Evolutionary conservation across 2,888 invertebrate genomes (phyloP).

Genomic region (Tetragnatha montana): DNA sequence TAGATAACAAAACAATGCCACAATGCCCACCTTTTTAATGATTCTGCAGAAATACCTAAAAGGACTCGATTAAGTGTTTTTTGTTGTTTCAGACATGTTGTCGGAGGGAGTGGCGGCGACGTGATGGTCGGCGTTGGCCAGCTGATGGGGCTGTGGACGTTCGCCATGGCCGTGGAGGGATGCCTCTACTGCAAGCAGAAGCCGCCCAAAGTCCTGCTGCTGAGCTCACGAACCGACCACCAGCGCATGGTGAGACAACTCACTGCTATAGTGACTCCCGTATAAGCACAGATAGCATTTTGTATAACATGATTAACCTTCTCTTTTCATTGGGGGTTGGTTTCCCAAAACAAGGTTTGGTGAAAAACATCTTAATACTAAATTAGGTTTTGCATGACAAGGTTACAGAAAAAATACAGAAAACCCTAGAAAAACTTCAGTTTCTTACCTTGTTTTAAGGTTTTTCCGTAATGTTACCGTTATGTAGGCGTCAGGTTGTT

Average conservation of each 20-base stretch:
- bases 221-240: slow-evolving; percentile 73
- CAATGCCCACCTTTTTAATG: too few relatives aligned
- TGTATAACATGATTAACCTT: too few relatives aligned
- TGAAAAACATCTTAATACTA: too few relatives aligned
- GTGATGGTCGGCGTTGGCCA: slow-evolving; percentile 48
- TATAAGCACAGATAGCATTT: background rate
- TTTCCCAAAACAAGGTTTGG: too few relatives aligned
- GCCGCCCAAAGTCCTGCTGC: slow-evolving; percentile 47
- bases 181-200: slow-evolving; percentile 63
- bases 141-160: slow-evolving; percentile 41
- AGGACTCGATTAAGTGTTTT: background rate
- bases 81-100: slow-evolving; percentile 2
- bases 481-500: too few relatives aligned
- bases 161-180: slow-evolving; percentile 39
- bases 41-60: background rate
- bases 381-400: too few relatives aligned
- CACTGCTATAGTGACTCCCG: background rate
- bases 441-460: too few relatives aligned
- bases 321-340: too few relatives aligned
- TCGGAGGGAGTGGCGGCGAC: slow-evolving; percentile 5
- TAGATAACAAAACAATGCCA: too few relatives aligned
- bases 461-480: too few relatives aligned
- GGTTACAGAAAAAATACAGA: too few relatives aligned
- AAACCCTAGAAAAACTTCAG: too few relatives aligned
- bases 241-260: slow-evolving; percentile 21